Conservation (phyloP, 2,113 vertebrate species). For the Tragelaphus scriptus region DNA sequence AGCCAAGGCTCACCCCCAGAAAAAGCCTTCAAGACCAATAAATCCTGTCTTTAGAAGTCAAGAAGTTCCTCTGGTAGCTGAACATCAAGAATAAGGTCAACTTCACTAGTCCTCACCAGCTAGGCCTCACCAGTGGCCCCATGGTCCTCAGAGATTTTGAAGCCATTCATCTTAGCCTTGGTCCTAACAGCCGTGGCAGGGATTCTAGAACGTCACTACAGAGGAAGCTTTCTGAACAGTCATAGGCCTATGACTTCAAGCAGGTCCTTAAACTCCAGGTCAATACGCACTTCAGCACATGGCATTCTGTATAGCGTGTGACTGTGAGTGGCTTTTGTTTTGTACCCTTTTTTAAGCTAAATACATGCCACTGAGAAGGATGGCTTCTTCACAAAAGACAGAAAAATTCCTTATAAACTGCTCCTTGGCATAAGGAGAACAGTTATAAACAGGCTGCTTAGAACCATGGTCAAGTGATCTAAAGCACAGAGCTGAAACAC, state of each 20-base stretch:
- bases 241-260: neutral
- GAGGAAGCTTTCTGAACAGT: neutral
- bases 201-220: neutral
- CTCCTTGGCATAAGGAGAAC: neutral
- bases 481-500: neutral
- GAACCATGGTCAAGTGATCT: neutral
- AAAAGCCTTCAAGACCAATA: neutral
- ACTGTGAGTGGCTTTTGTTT: neutral
- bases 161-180: neutral
- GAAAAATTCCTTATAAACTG: constrained; percentile 2
- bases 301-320: neutral
- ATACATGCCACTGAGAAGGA: neutral
- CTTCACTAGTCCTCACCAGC: neutral
- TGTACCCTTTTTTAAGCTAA: neutral
- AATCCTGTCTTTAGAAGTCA: neutral
- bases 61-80: neutral
- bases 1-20: neutral
- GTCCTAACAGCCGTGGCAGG: neutral
- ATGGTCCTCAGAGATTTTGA: neutral
- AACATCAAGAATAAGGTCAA: neutral
- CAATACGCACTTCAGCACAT: neutral
- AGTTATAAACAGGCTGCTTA: neutral
- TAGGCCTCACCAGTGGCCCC: neutral
- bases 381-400: neutral
- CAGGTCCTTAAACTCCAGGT: neutral